Conservation (phyloP, 2,113 vertebrate species). For the Cariama cristata region DNA sequence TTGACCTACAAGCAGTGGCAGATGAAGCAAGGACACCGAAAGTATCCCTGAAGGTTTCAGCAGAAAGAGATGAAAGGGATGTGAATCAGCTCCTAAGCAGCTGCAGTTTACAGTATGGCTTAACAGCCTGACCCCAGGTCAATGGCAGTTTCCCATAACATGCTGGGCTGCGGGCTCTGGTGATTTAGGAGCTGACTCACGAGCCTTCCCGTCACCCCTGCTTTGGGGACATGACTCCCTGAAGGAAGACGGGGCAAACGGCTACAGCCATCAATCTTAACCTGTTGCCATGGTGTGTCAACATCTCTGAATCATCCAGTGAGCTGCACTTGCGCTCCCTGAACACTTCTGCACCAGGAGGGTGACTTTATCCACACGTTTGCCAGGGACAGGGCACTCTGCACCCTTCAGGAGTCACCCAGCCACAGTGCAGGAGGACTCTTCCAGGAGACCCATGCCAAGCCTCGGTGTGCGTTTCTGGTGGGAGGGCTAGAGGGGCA, state of each 20-base stretch:
- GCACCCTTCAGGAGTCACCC: neutral
- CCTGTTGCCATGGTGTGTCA: accelerated
- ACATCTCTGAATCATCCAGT: neutral
- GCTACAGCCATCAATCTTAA: neutral
- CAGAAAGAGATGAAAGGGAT: neutral
- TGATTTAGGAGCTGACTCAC: constrained; percentile 2
- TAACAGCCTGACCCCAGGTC: neutral
- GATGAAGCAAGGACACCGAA: neutral
- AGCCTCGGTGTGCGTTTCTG: neutral
- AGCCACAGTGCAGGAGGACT: neutral
- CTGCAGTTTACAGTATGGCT: constrained; percentile 28
- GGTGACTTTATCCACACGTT: neutral
- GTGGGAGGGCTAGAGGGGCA: neutral
- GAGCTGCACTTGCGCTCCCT: neutral
- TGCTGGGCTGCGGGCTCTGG: neutral
- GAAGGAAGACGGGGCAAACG: neutral
- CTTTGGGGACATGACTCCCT: neutral
- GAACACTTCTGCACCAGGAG: neutral
- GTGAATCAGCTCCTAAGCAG: constrained; percentile 43
- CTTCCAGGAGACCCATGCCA: neutral
- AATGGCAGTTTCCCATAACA: neutral
- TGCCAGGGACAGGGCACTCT: neutral
- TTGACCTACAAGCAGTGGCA: neutral
- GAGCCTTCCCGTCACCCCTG: neutral
- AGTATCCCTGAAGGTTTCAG: neutral